Percentiles rank a stretch among this genome's conserved stretches.
These are phyloP conservation scores for Anarrhichthys ocellatus DNA, from an alignment of 2,113 vertebrate genomes.

Conservation along the genomic window DNA sequence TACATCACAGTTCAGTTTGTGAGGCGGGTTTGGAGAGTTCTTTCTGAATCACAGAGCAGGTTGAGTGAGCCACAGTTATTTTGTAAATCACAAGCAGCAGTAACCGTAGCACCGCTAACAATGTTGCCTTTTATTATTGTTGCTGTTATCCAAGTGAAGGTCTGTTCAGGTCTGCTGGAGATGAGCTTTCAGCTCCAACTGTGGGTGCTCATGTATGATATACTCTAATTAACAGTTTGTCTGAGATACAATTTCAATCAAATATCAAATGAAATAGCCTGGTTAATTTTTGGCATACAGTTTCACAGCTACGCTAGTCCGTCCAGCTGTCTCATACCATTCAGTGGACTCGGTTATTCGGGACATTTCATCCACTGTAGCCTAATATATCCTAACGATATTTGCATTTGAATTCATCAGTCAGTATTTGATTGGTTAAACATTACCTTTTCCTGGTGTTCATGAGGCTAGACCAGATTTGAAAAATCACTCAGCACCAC, in stretches of 20 bases:
- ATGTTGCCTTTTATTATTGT: not conserved
- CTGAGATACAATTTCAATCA: conserved; percentile 23
- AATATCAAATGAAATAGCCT: not conserved
- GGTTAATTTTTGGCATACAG: not conserved
- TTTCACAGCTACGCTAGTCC: not conserved
- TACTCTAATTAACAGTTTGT: conserved; percentile 16
- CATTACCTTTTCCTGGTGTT: not conserved
- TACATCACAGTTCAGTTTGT: not conserved
- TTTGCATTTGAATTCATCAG: not conserved
- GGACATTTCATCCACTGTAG: not conserved
- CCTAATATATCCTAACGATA: not conserved
- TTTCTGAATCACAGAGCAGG: not conserved
- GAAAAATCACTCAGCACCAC: too few relatives aligned
- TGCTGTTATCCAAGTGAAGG: not conserved
- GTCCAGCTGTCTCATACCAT: not conserved
- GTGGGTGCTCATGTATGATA: not conserved
- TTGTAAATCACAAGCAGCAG: not conserved
- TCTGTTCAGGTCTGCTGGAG: conserved; percentile 10
- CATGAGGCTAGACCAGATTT: not conserved
- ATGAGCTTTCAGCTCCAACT: not conserved
- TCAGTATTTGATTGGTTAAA: not conserved
- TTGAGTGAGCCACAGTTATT: not conserved
- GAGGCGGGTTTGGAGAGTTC: not conserved
- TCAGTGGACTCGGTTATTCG: not conserved
- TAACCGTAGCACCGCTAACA: not conserved